These are phyloP conservation scores for Pelmatolapia mariae DNA, from an alignment of 2,113 vertebrate species.

Conservation along the genomic window DNA sequence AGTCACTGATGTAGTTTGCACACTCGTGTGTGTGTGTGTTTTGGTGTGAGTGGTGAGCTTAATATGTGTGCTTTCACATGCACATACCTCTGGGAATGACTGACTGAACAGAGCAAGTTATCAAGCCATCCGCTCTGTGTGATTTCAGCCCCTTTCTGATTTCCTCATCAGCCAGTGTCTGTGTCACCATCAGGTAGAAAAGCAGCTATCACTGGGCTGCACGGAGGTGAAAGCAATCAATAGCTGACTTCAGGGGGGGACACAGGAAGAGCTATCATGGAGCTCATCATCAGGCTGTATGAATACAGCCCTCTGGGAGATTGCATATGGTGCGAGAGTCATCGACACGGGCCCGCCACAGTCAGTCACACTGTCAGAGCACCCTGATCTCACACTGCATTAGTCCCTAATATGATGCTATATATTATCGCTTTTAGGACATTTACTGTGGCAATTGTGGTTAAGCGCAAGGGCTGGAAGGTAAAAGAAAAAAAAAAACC, in stretches of 20 bases:
- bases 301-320: constrained; percentile 5
- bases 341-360: background rate
- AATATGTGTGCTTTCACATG: background rate
- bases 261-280: background rate
- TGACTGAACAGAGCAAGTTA: constrained; percentile 1
- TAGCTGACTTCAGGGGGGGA: constrained; percentile 13
- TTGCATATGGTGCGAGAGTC: background rate
- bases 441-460: constrained; percentile 20
- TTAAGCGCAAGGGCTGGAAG: constrained; percentile 1
- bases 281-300: constrained; percentile 32
- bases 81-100: background rate
- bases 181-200: constrained; percentile 15
- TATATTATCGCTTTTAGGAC: constrained; percentile 30
- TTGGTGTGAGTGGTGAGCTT: background rate
- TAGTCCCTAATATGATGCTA: background rate
- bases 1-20: background rate
- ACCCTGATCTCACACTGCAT: background rate
- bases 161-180: constrained; percentile 18
- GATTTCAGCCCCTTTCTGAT: constrained; percentile 20
- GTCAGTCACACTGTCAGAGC: constrained; percentile 13
- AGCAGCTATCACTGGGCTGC: constrained; percentile 3
- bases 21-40: background rate
- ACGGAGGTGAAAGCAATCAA: constrained; percentile 46
- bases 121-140: background rate
- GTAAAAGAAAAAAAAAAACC: background rate